Evolutionary conservation across 1,140 invertebrate species (phyloP), one percentile per base, ranked within the genome.

Genomic region (Heliconius congener): DNA sequence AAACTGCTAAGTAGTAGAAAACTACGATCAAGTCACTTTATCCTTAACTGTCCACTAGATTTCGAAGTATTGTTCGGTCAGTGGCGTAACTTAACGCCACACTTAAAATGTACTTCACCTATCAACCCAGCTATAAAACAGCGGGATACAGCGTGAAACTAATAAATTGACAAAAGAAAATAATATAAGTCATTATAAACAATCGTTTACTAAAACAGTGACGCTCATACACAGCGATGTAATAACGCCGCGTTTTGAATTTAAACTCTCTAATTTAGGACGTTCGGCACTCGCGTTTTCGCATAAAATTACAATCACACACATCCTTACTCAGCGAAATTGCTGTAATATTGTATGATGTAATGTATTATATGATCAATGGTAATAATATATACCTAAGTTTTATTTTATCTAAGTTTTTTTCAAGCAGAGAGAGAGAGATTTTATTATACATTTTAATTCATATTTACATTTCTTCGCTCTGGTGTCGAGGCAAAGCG

Each of bases 241-340:
- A 78, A 75, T 73, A 75, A 70, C 72, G 73, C 52, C 74, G 57
- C 75, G 79, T 80, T 80, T 77, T 80, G 79, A 80, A 80, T 80
- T 72, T 80, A 73, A 80, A 80, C 73, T 76, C 71, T 76, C 66
- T 74, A 80, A 80, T 80, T 79, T 75, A 34, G 46, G 52, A 71
- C 78, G 73, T 79, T 39, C 37, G 16, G 71, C 52, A 37, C 73
- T 76, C 75, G 73, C 66, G 46, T 79, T 52, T 23, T 42, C 75
- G 79, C 79, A 80, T 80, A 80, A 80, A 80, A 80, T 80, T 77
- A 80, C 75, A 80, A 80, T 80, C 66, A 80, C 74, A 76, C 79
- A 80, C 79, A 76, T 77, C 79, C 79, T 80, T 73, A 80, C 71
- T 80, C 76, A 60, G 19, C 30, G 70, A 71, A 73, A 55, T 76